Percentiles rank a stretch among this genome's conserved stretches.
These are phyloP conservation scores for Heliconius erato DNA, from an alignment of 2,888 invertebrate species.

Conservation along the genomic window DNA sequence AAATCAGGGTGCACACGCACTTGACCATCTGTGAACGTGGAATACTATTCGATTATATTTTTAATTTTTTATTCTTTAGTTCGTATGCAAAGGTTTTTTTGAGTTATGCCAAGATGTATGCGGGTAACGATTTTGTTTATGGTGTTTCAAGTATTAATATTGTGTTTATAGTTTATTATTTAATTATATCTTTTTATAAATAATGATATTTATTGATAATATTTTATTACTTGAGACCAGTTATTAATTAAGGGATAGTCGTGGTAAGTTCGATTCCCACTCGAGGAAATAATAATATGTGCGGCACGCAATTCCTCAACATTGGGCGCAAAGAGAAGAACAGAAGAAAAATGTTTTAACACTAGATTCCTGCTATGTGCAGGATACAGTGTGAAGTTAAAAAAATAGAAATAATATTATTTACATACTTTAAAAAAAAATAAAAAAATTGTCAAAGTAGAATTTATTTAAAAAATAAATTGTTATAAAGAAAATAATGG, in stretches of 20 bases:
- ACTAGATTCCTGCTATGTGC: not conserved
- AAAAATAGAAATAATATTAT: not conserved
- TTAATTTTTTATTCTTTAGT: conserved; percentile 45
- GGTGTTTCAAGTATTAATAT: not conserved
- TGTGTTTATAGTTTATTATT: not conserved
- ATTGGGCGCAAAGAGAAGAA: too few relatives aligned
- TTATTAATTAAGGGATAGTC: too few relatives aligned
- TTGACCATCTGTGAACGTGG: conserved; percentile 71
- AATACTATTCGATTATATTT: conserved; percentile 49
- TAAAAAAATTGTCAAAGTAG: too few relatives aligned
- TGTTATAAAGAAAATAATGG: too few relatives aligned
- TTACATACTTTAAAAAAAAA: too few relatives aligned
- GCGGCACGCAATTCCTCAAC: too few relatives aligned
- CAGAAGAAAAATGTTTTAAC: too few relatives aligned
- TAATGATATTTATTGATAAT: too few relatives aligned
- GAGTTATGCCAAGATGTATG: conserved; percentile 35
- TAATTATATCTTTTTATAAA: not conserved
- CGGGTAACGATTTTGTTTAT: conserved; percentile 12
- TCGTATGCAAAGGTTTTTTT: conserved; percentile 37
- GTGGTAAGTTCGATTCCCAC: too few relatives aligned
- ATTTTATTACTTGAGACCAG: too few relatives aligned
- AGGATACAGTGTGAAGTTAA: not conserved
- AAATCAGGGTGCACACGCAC: conserved; percentile 67
- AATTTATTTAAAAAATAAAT: too few relatives aligned
- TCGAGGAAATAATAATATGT: too few relatives aligned